phyloP scores from a whole-genome alignment of 1,140 invertebrate species.

The Patella vulgata region DNA sequence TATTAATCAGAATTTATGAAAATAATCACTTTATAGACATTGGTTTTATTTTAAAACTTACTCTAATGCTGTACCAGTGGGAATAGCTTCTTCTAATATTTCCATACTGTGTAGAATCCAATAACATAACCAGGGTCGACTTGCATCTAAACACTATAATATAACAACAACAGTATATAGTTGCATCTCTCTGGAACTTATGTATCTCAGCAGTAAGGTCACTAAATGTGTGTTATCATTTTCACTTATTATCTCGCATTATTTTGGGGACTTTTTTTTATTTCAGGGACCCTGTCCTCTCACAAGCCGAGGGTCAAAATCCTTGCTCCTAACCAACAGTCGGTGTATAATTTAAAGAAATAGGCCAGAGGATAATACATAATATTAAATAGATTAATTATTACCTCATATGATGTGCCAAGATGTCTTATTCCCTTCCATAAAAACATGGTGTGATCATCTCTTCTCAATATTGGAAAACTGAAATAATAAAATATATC shows the following conservation, averaged over 20 bases:
- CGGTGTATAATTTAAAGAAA: no score
- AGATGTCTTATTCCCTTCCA: conserved; percentile 77
- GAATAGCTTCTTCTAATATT: conserved; percentile 79
- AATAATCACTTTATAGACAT: no score
- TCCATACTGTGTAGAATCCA: conserved; percentile 94
- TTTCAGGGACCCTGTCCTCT: neutral
- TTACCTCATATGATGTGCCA: conserved; percentile 77
- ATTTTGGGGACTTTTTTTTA: conserved; percentile 12
- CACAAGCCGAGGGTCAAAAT: no score
- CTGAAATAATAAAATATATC: conserved; percentile 20
- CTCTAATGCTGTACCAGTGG: conserved; percentile 74
- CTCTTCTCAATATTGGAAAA: conserved; percentile 47
- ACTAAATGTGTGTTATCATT: neutral
- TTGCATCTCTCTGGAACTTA: neutral
- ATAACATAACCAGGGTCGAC: conserved; percentile 93
- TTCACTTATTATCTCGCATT: conserved; percentile 11
- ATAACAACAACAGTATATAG: neutral
- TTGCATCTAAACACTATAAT: conserved; percentile 85
- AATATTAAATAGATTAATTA: neutral
- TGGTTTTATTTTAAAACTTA: conserved; percentile 63
- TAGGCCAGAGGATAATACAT: no score
- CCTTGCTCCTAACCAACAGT: no score
- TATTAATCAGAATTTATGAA: no score
- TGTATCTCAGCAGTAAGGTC: neutral
- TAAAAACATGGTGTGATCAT: conserved; percentile 70